Percentiles rank a stretch among this genome's conserved stretches.
These are phyloP conservation scores for Mythimna loreyi DNA, from an alignment of 2,888 invertebrate genomes.

Conservation along the genomic window DNA sequence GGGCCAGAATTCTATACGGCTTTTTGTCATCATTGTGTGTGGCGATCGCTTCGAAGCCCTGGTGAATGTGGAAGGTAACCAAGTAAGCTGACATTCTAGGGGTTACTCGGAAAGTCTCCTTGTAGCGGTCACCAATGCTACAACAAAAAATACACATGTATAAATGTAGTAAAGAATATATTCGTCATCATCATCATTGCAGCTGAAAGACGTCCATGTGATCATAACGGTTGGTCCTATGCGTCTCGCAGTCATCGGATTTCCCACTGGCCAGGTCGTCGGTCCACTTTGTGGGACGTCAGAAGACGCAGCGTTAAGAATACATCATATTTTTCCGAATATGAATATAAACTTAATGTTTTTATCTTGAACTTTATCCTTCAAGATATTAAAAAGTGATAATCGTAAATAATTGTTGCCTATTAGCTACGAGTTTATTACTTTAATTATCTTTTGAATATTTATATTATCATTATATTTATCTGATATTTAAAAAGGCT, in stretches of 20 bases:
- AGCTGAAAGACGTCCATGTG: no score
- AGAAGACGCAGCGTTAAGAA: background rate
- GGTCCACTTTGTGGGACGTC: background rate
- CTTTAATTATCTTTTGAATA: constrained; percentile 14
- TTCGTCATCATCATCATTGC: no score
- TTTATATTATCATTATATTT: constrained; percentile 2
- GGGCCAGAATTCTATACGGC: constrained; percentile 83
- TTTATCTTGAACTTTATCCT: background rate
- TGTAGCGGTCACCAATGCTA: constrained; percentile 77
- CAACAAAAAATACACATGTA: constrained; percentile 58
- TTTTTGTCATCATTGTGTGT: constrained; percentile 73
- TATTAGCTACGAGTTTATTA: background rate
- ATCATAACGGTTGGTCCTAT: no score
- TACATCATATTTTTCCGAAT: no score
- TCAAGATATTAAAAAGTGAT: no score
- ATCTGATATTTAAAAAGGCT: background rate
- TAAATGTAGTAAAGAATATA: no score
- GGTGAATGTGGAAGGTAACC: constrained; percentile 92
- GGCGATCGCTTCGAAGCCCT: constrained; percentile 82
- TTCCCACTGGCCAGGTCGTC: no score
- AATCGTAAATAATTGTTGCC: background rate
- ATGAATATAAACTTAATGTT: background rate
- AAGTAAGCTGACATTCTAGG: constrained; percentile 96
- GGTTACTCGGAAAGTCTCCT: constrained; percentile 89
- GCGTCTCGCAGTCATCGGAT: no score